These are phyloP conservation scores for Chymomyza caudatula DNA, from an alignment of 2,888 invertebrate genomes.

Conservation along the genomic window DNA sequence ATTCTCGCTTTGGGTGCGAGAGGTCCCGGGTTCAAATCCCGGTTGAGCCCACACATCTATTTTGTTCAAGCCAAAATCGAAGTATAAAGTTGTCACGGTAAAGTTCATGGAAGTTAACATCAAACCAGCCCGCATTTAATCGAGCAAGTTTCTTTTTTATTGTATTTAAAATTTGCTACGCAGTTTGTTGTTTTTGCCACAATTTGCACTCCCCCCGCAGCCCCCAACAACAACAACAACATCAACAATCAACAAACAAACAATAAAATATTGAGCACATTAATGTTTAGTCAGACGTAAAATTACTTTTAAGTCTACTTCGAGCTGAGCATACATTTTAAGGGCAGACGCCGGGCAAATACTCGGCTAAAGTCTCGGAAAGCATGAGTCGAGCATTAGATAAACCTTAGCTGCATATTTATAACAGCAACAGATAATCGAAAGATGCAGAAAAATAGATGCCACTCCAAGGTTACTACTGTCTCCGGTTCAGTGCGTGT, in stretches of 20 bases:
- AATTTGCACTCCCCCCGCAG: not conserved
- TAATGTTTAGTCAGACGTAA: conserved; percentile 79
- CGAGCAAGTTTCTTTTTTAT: conserved; percentile 28
- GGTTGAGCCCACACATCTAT: conserved; percentile 80
- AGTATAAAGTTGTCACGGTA: conserved; percentile 28
- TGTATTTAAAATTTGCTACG: conserved; percentile 18
- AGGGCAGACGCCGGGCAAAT: conserved; percentile 3
- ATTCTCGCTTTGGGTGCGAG: conserved; percentile 85
- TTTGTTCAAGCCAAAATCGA: conserved; percentile 5
- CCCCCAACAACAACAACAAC: conserved; percentile 24
- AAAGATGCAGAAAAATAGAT: not conserved
- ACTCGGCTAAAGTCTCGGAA: conserved; percentile 43
- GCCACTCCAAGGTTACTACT: conserved; percentile 30
- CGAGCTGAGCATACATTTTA: conserved; percentile 4
- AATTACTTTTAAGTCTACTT: conserved; percentile 78
- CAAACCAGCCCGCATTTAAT: conserved; percentile 56
- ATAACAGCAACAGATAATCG: conserved; percentile 43
- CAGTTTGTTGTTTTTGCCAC: conserved; percentile 26
- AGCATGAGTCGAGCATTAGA: conserved; percentile 36
- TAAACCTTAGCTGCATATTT: conserved; percentile 71
- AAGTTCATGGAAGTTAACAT: conserved; percentile 24
- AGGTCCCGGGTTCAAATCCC: conserved; percentile 85
- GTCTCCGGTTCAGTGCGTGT: not conserved
- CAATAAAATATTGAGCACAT: conserved; percentile 79
- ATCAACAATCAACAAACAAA: conserved; percentile 69